Base-by-base conservation (phyloP, 1,140 invertebrate genomes). In the Pseudachorutes palmiensis region DNA sequence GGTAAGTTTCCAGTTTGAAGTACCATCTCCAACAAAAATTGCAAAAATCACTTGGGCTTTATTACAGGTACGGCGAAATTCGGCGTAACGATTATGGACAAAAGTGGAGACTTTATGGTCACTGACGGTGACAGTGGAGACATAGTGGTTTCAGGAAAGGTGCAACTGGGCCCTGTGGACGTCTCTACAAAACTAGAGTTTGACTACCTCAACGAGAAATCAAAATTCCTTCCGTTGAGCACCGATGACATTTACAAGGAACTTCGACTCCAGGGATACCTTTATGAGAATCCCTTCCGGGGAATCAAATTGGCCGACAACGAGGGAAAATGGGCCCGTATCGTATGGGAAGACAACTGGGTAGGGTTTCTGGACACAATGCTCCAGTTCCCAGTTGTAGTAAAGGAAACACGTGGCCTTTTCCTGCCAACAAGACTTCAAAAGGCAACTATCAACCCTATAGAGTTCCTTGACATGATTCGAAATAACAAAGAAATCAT, bases 361-460 rank as follows among this genome's bases (percentile, higher is more conserved):
- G 86, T 97, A 60, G 87, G 92, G 19, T 97, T 87, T 78, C 86
- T 97, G 75, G 95, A 98, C 75, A 95, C 91, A 0, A 91, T 98
- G 87, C 83, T 98, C 24, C 95, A 98, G 78, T 94, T 95, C 71
- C 85, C 84, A 58, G 89, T 98, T 69, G 78, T 97, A 22, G 85
- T 87, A 49, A 84, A 86, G 69, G 85, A 87, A 69, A 84, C 86
- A 1, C 81, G 88, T 30, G 87, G 90, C 75, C 81, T 98, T 0
- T 90, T 89, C 75, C 78, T 98, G 45, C 95, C 95, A 16, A 96
- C 94, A 2, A 83, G 92, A 67, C 82, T 98, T 22, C 88, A 92
- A 75, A 85, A 85, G 68, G 82, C 87, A 2, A 81, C 88, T 1
- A 90, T 98, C 49, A 87, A 97, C 78, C 94, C 94, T 0, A 75